These are phyloP conservation scores for Hippocampus kuda DNA, from an alignment of 2,797 vertebrate genomes.

Conservation along the genomic window DNA sequence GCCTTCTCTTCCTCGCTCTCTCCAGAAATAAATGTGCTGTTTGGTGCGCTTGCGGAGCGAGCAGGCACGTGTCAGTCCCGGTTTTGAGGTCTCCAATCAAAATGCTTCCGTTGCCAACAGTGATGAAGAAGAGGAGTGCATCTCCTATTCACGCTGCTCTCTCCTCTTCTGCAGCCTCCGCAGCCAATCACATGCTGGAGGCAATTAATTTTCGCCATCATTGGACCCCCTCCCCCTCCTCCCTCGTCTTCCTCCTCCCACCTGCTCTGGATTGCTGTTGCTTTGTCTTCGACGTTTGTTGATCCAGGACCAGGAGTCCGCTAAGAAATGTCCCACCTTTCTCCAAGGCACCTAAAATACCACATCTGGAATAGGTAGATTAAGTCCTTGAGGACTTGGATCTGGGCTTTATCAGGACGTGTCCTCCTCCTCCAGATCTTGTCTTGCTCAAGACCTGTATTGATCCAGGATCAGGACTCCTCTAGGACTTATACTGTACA, in stretches of 20 bases:
- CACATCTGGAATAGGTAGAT: neutral
- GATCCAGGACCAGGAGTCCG: neutral
- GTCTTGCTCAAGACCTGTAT: neutral
- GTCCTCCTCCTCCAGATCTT: neutral
- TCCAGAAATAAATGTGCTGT: neutral
- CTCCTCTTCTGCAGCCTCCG: constrained; percentile 32
- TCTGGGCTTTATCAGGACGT: neutral
- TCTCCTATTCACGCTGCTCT: constrained; percentile 9
- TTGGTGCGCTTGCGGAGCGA: neutral
- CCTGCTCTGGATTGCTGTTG: constrained; percentile 5
- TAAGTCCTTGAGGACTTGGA: neutral
- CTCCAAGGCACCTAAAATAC: neutral
- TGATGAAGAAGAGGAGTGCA: constrained; percentile 15
- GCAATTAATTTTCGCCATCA: constrained; percentile 37
- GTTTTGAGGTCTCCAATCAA: neutral
- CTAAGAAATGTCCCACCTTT: neutral
- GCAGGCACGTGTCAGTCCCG: constrained; percentile 1
- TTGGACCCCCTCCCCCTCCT: constrained; percentile 11
- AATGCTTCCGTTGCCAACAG: neutral
- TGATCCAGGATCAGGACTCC: neutral
- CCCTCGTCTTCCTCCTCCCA: constrained; percentile 8
- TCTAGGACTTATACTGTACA: neutral
- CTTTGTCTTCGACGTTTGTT: neutral
- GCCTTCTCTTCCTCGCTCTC: neutral
- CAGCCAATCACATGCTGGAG: constrained; percentile 44